Base-by-base conservation (phyloP, 2,113 vertebrate genomes). In the Cavia aperea region DNA sequence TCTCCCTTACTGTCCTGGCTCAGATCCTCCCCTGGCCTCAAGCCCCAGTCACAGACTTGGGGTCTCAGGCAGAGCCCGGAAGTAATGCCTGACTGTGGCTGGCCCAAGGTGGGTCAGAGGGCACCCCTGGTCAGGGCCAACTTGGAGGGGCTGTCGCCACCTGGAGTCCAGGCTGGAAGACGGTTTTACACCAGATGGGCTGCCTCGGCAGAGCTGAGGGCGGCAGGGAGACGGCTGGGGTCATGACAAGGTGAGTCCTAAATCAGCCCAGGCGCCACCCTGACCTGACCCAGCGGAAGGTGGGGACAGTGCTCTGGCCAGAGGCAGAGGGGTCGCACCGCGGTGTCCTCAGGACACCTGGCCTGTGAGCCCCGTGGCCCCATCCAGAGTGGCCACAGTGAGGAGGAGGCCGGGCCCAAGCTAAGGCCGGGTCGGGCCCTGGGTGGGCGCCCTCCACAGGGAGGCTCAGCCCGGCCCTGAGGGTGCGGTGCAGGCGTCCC, bases 61-160 rank as follows among this genome's bases (percentile, higher is more conserved):
- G 51, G n/a, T 23, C 16, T 24, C 33, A 33, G 83, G 66, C 33
- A 60, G n/a, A 39, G 56, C 62, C 60, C 46, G 12, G 0, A 39
- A 11, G 7, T 4, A 26, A 33, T 3, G n/a, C 3, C 7, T 5
- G 1, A 4, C 9, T 4, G 2, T 0, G 21, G 6, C 56, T 43
- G 31, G 23, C 63, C 43, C 98, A 98, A 98, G 95, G 95, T 88
- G 60, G 93, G 98, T 98, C 98, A 98, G 98, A 73, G 39, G 70
- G 39, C 70, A 43, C 4, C 49, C 10, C 4, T 14, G 18, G 31
- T 31, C 11, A 18, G 39, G 2, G 14, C 36, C 29, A 13, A 24
- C 36, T 15, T n/a, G 23, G 51, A 43, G 0, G 1, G 0, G 36
- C 14, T 19, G 7, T 36, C 11, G 8, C 31, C 26, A 31, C 49